A percentile compares a stretch with the other conserved stretches of the same genome.
Conservation (phyloP, 2,888 invertebrate genomes). For the Tetranychus truncatus region DNA sequence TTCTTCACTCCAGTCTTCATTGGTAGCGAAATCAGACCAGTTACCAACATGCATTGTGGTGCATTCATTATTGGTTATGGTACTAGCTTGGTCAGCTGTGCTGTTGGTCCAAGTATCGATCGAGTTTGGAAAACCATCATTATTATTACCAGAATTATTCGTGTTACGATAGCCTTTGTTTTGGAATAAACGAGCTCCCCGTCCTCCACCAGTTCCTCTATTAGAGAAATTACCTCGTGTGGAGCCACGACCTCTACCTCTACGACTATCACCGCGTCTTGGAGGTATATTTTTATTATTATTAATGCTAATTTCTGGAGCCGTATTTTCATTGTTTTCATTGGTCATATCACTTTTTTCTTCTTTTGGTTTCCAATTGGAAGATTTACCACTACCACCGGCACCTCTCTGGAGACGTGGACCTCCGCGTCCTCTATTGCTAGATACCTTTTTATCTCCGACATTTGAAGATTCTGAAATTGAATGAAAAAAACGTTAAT, state of each 20-base stretch:
- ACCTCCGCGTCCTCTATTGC: slow-evolving; percentile 1
- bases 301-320: not conserved
- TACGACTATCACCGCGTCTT: slow-evolving; percentile 7
- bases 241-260: not conserved
- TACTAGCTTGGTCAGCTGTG: slow-evolving; percentile 32
- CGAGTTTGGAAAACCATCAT: slow-evolving; percentile 33
- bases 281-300: slow-evolving; percentile 5
- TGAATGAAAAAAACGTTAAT: not conserved
- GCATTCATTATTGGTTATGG: slow-evolving; percentile 28
- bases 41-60: slow-evolving; percentile 33
- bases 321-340: slow-evolving; percentile 5
- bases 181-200: slow-evolving; percentile 21
- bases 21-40: slow-evolving; percentile 40
- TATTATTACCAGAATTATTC: slow-evolving; percentile 27
- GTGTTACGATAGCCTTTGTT: slow-evolving; percentile 13
- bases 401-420: not conserved
- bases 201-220: slow-evolving; percentile 37
- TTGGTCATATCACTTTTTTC: not conserved
- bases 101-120: slow-evolving; percentile 43
- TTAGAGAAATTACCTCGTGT: slow-evolving; percentile 9
- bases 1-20: slow-evolving; percentile 71
- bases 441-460: not conserved
- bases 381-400: not conserved
- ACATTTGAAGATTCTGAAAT: not conserved
- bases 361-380: slow-evolving; percentile 4